Base-by-base conservation (phyloP, 2,888 invertebrate species). In the Listrodromus nycthemerus region DNA sequence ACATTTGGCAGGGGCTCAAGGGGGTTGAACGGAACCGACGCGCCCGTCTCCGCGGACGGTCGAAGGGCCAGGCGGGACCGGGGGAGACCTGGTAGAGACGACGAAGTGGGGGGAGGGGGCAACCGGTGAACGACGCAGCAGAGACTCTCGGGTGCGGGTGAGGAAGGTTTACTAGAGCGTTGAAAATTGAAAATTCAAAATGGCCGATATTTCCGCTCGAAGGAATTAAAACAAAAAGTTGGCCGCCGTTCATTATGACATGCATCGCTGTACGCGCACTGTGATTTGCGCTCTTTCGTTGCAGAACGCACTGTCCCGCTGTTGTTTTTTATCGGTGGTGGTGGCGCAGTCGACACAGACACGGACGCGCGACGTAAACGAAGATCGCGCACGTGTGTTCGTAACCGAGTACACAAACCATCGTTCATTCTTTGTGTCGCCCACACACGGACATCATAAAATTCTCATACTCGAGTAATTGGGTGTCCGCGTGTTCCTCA, bases 101-200 rank as follows among this genome's bases (percentile, higher is more conserved):
- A 27, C 58, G 77, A 2, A 37, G 37, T 37, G 37, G 37, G 7
- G 71, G 71, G 52, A 61, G 48, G 74, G 80, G 37, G 37, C 10
- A 85, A 83, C 85, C 81, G 85, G 84, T 80, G 85, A 86, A 83
- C 85, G 84, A 79, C 80, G 70, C 80, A 78, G 77, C 78, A 71
- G 73, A 67, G 76, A 82, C 79, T 80, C 84, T 55, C 81, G 87
- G 86, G 86, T 76, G 88, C 85, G 88, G 88, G 87, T 87, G 90
- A 88, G 88, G 88, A 90, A 87, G 91, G 91, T 90, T 93, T 93
- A 93, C 93, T 93, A 93, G 93, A 93, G 93, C 93, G 93, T 93
- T 93, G 93, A 93, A 93, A 93, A 93, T 93, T 93, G 93, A 93
- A 93, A 93, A 93, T 92, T 93, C 93, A 93, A 93, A 93, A 93